Evolutionary conservation across 2,113 vertebrate genomes (phyloP).

Genomic region (Centropus unirufus): DNA sequence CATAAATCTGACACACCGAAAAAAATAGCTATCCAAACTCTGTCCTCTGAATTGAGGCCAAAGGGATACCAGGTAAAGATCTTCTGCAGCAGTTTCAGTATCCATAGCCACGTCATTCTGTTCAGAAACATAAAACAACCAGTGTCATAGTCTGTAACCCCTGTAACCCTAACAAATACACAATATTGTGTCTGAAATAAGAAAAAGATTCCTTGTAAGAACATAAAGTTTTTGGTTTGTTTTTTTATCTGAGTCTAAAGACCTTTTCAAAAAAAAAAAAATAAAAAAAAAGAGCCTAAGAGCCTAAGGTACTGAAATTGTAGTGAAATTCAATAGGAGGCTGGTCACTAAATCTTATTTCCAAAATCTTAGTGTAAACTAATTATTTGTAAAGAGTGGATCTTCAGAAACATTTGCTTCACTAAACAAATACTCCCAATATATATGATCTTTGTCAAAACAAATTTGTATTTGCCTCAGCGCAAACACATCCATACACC

Average conservation of each 20-base stretch:
- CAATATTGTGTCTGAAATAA: neutral
- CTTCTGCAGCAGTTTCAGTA: neutral
- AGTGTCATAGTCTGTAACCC: neutral
- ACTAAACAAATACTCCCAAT: neutral
- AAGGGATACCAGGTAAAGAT: neutral
- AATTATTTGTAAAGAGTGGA: neutral
- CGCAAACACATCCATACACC: neutral
- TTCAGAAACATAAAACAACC: neutral
- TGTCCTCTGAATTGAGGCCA: neutral
- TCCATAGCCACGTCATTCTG: neutral
- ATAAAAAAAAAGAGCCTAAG: neutral
- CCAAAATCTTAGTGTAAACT: constrained; percentile 20
- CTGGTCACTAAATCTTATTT: neutral
- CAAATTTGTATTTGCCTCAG: neutral
- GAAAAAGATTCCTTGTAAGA: neutral
- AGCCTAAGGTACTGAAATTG: neutral
- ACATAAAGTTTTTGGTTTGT: neutral
- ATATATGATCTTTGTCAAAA: constrained; percentile 36
- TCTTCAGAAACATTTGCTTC: neutral
- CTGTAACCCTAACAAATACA: neutral
- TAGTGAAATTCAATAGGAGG: constrained; percentile 15
- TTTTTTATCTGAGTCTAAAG: neutral
- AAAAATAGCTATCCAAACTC: constrained; percentile 18
- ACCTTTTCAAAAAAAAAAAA: neutral
- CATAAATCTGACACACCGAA: constrained; percentile 47